Percentiles rank a stretch among this genome's conserved stretches.
Conservation (phyloP, 2,888 invertebrate species). For the Meteorus cinctellus region DNA sequence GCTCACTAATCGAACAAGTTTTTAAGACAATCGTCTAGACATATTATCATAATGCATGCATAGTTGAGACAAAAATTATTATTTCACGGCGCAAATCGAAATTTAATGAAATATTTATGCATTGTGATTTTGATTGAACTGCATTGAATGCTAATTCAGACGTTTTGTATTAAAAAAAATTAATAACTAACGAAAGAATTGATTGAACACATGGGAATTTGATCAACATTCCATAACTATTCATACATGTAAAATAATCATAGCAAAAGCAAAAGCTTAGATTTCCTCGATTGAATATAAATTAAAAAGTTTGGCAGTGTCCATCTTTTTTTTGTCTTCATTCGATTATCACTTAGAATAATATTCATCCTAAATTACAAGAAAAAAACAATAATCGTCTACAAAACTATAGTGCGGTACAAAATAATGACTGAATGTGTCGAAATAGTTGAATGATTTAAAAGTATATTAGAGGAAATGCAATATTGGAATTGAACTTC, state of each 20-base stretch:
- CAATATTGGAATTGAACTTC: not conserved
- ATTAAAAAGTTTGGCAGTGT: conserved; percentile 68
- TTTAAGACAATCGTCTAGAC: not conserved
- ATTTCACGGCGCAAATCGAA: not conserved
- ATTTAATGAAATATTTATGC: not conserved
- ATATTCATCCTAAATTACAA: conserved; percentile 19
- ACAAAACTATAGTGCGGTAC: conserved; percentile 9
- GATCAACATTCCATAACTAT: conserved; percentile 3
- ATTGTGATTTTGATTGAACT: conserved; percentile 42
- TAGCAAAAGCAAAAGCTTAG: conserved; percentile 48
- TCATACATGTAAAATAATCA: conserved; percentile 46
- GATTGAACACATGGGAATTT: conserved; percentile 38
- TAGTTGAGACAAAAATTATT: not conserved
- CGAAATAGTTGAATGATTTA: not conserved
- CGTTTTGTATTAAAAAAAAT: conserved; percentile 32
- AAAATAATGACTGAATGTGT: conserved; percentile 1
- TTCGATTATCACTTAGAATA: conserved; percentile 30
- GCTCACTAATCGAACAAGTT: conserved; percentile 19
- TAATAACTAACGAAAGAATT: conserved; percentile 35
- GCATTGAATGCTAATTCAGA: conserved; percentile 9
- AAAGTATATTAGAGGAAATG: not conserved
- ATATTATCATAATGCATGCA: not conserved
- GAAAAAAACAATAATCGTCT: conserved; percentile 6
- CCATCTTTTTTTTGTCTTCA: conserved; percentile 53
- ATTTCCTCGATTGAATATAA: conserved; percentile 56